Evolutionary conservation across 2,113 vertebrate species (phyloP), one percentile per base, ranked within the genome.

Genomic region (Progne subis): DNA sequence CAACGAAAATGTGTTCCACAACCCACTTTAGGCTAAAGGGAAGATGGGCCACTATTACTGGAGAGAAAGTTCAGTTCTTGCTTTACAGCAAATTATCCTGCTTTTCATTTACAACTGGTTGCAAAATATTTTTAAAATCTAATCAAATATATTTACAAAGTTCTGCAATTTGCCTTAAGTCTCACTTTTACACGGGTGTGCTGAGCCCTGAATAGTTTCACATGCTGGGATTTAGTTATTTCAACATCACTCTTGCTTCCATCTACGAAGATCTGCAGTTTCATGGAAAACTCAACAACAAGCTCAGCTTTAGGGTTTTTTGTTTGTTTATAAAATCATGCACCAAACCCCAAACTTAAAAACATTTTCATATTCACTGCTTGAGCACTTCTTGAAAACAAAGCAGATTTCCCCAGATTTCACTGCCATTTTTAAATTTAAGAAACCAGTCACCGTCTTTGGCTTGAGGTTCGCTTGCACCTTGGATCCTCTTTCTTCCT

Each of bases 401-500:
- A 60, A 60, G 64, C 55, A 31, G 49, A 69, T 46, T 47, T 67
- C 8, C 50, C 63, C 63, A 86, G 37, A 55, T 37, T 88, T 68
- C 67, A 39, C 29, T 14, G 14, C 29, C 61, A 69, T 32, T 57
- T 14, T 72, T 11, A 26, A 47, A 39, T 26, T 29, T 56, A 71
- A 79, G 60, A 68, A n/a, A 71, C 5, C 65, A 96, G 95, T 86
- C 78, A 99, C 98, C 98, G 94, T 95, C 88, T 97, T 43, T 97
- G 97, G 95, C 72, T 97, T 64, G 92, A 87, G 57, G 52, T 32
- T 83, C 67, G 74, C 82, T 96, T 98, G 82, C 74, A 95, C 70
- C 94, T 96, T 29, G 90, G 84, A 26, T 98, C 98, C 61, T 98
- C 98, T 72, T 97, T 98, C 69, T 89, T 97, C 37, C 91, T 98